A percentile compares a stretch with the other conserved stretches of the same genome.
phyloP scores from a whole-genome alignment of 2,888 invertebrate species.

The Sinopyrophorus schimmeli region DNA sequence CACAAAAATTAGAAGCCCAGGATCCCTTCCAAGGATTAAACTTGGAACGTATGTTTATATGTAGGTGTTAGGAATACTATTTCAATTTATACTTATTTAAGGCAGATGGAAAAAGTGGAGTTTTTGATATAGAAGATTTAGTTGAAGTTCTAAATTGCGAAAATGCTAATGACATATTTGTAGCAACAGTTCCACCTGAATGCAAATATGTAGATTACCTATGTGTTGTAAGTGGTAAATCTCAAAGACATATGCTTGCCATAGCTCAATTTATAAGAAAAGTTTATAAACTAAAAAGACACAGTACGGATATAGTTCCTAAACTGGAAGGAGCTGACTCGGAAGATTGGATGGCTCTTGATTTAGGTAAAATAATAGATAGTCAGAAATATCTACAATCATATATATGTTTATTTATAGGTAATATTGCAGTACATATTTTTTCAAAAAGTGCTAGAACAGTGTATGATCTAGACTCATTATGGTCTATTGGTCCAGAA shows the following conservation, averaged over 20 bases:
- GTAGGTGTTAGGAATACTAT: not conserved
- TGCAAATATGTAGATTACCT: constrained; percentile 83
- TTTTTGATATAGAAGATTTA: constrained; percentile 87
- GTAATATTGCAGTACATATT: constrained; percentile 90
- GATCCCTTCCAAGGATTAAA: constrained; percentile 68
- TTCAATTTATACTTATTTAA: not conserved
- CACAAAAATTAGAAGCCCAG: constrained; percentile 43
- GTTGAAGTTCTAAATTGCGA: constrained; percentile 75
- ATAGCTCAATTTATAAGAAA: constrained; percentile 75
- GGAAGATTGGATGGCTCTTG: constrained; percentile 86
- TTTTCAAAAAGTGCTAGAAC: constrained; percentile 72
- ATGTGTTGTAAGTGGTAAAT: constrained; percentile 76
- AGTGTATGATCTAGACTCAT: constrained; percentile 83
- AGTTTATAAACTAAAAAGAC: constrained; percentile 74
- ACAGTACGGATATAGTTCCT: constrained; percentile 66
- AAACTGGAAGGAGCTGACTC: constrained; percentile 76
- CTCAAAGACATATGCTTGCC: constrained; percentile 73
- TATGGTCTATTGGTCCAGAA: constrained; percentile 86
- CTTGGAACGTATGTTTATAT: constrained; percentile 62
- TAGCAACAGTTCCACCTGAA: constrained; percentile 72
- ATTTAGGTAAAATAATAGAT: constrained; percentile 76
- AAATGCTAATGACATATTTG: constrained; percentile 80
- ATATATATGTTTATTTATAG: constrained; percentile 61
- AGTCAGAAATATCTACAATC: not conserved
- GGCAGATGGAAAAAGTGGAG: constrained; percentile 81